Evolutionary conservation across 2,888 invertebrate species (phyloP), one percentile per base, ranked within the genome.

Genomic region (Colostygia pectinataria): DNA sequence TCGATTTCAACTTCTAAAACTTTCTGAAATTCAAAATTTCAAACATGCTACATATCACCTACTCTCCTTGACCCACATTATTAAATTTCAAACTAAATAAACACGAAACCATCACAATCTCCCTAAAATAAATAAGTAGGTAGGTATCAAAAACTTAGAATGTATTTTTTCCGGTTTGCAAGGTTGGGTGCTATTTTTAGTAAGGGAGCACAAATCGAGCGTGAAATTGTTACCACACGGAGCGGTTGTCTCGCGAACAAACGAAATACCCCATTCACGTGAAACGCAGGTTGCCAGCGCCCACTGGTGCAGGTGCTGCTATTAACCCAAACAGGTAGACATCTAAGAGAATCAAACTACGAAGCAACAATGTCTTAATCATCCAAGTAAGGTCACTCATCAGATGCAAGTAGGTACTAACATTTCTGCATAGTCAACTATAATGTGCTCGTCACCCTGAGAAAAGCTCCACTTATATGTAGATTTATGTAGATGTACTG

Each of bases 221-320:
- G 85, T 86, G 83, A 86, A 88, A 86, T 87, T 76, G 86, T 80
- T 83, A 83, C 85, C 83, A 79, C 84, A 73, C 74, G 72, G 68
- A 76, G 73, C 69, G 80, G 78, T 78, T 83, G 83, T 83, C 84
- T 83, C 80, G 81, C 74, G 83, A 78, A 84, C 85, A 81, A 83
- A 85, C 83, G 78, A 75, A 81, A 24, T 15, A n/a, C 20, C n/a
- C 5, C 29, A 39, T n/a, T 15, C 12, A 36, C 31, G 9, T 5
- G 12, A 36, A 31, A 50, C 27, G 18, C 44, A 29, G 38, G 28
- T 23, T 18, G 20, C 13, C 23, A 18, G 28, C 12, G 10, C 15
- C 15, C 10, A 25, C 2, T 9, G 8, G 15, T 18, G 20, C 33
- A 6, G 10, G 15, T n/a, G 4, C 31, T n/a, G 2, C 2, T 3